These are phyloP conservation scores for Dendroctonus ponderosae DNA, from an alignment of 1,140 invertebrate species.

Conservation along the genomic window DNA sequence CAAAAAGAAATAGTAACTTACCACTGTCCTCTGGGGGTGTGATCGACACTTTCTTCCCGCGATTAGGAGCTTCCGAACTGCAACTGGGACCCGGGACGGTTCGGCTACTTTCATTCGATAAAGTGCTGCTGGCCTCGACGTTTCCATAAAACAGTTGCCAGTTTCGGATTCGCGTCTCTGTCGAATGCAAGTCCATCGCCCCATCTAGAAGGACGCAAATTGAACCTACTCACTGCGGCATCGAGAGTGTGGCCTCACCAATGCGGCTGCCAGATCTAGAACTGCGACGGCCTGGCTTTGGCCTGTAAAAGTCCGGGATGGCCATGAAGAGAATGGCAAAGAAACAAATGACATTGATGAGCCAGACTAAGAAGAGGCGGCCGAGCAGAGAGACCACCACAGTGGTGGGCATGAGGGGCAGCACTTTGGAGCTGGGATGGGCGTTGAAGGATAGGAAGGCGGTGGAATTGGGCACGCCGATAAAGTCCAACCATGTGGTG, in stretches of 20 bases:
- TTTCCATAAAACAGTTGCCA: constrained; percentile 40
- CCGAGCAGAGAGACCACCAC: constrained; percentile 22
- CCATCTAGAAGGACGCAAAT: constrained; percentile 4
- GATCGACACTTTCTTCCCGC: too few species aligned
- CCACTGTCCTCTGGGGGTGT: too few species aligned
- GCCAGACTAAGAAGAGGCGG: constrained; percentile 28
- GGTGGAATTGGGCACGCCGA: constrained; percentile 35
- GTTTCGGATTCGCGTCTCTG: constrained; percentile 35
- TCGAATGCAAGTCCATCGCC: constrained; percentile 16
- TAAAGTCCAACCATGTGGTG: constrained; percentile 36
- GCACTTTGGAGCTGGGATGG: constrained; percentile 14
- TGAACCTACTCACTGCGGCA: neutral
- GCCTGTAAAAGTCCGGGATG: constrained; percentile 13
- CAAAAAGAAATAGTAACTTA: too few species aligned
- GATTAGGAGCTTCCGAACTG: too few species aligned
- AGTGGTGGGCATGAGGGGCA: constrained; percentile 11
- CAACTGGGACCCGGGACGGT: neutral
- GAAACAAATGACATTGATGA: constrained; percentile 32
- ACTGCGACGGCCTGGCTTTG: neutral
- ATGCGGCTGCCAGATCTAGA: neutral
- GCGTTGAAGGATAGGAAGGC: constrained; percentile 27
- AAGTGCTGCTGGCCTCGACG: constrained; percentile 29
- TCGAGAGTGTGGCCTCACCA: neutral
- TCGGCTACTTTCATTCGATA: too few species aligned
- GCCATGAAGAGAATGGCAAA: constrained; percentile 24